Evolutionary conservation across 1,140 invertebrate species (phyloP).

Genomic region (Cyclina sinensis): DNA sequence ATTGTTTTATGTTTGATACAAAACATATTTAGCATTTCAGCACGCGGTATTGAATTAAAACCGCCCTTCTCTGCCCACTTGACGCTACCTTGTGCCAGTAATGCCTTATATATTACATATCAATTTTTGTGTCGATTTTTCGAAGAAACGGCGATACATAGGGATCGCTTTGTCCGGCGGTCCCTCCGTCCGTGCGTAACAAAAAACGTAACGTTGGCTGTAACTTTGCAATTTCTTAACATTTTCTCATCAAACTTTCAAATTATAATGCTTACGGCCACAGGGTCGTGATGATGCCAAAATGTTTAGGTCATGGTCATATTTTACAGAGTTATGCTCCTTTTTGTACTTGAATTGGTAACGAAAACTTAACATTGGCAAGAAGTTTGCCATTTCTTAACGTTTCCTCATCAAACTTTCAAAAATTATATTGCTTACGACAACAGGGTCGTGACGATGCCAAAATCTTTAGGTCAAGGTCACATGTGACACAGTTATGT

Average conservation of each 20-base stretch:
- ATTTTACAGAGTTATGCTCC: neutral
- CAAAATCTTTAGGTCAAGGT: neutral
- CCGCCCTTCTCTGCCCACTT: too few relatives aligned
- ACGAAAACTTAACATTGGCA: constrained; percentile 4
- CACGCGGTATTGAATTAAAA: too few relatives aligned
- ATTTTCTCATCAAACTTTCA: neutral
- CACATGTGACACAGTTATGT: neutral
- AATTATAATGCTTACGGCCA: neutral
- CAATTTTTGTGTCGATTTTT: constrained; percentile 1
- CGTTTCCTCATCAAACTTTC: neutral
- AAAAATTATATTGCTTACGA: neutral
- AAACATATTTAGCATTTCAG: too few relatives aligned
- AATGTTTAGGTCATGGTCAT: neutral
- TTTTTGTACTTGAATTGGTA: neutral
- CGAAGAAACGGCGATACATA: neutral
- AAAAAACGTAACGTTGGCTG: neutral
- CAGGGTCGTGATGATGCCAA: neutral
- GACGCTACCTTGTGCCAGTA: too few relatives aligned
- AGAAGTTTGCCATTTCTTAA: constrained; percentile 9
- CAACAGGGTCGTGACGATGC: too few relatives aligned
- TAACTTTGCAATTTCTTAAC: constrained; percentile 7
- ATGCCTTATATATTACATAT: too few relatives aligned
- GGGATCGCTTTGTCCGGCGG: constrained; percentile 3
- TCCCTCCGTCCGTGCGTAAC: neutral
- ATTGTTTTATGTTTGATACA: too few relatives aligned